Conservation (phyloP, 2,113 vertebrate species). For the Indicator indicator region DNA sequence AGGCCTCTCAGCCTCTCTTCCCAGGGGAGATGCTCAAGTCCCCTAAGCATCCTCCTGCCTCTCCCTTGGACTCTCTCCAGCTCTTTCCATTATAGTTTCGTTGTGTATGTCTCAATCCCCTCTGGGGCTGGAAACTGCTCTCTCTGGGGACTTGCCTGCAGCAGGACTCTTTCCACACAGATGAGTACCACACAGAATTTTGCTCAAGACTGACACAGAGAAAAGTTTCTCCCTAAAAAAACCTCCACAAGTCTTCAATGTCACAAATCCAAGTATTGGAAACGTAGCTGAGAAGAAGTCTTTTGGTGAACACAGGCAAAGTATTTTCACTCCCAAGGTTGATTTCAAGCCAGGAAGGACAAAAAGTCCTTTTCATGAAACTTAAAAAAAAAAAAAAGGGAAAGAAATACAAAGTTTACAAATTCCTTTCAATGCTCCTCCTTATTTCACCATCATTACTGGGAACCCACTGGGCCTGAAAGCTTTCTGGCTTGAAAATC, state of each 20-base stretch:
- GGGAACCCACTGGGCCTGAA: conserved; percentile 35
- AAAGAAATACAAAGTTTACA: conserved; percentile 40
- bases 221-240: not conserved
- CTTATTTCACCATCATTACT: conserved; percentile 36
- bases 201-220: not conserved
- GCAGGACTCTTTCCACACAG: not conserved
- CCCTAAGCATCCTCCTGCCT: no score
- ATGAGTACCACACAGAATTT: not conserved
- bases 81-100: not conserved
- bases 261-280: not conserved
- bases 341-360: conserved; percentile 20
- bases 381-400: not conserved
- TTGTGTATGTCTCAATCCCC: not conserved
- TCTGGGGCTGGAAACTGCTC: not conserved
- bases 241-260: not conserved
- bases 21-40: no score
- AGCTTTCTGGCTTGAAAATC: conserved; percentile 39
- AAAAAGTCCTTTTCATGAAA: conserved; percentile 44
- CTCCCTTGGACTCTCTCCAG: no score
- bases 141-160: not conserved
- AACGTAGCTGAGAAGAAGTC: not conserved
- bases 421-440: conserved; percentile 23
- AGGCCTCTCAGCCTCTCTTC: no score
- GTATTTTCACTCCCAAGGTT: conserved; percentile 8
- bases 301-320: not conserved